phyloP scores from a whole-genome alignment of 2,888 invertebrate species.

The Drosophila neotestacea region DNA sequence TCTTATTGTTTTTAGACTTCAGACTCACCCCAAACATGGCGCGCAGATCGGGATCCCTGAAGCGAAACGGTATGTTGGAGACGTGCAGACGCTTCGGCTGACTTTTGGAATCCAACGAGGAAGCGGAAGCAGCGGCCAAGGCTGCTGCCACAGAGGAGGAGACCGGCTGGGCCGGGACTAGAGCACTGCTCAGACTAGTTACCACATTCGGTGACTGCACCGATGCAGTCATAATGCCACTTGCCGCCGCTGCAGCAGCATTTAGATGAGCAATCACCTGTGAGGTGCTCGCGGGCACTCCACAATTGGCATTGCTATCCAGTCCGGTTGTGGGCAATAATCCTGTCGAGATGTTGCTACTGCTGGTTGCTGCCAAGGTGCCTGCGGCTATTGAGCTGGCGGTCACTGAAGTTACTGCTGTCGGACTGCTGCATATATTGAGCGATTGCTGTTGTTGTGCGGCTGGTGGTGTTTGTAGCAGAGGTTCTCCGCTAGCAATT shows the following conservation, averaged over 20 bases:
- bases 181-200: slow-evolving; percentile 85
- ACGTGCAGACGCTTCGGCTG: slow-evolving; percentile 99
- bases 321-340: slow-evolving; percentile 72
- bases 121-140: slow-evolving; percentile 81
- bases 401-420: slow-evolving; percentile 73
- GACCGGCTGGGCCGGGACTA: slow-evolving; percentile 83
- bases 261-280: slow-evolving; percentile 84
- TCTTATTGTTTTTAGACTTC: background rate
- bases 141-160: slow-evolving; percentile 63
- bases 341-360: slow-evolving; percentile 68
- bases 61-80: slow-evolving; percentile 99
- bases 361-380: slow-evolving; percentile 79
- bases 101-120: slow-evolving; percentile 87
- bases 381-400: slow-evolving; percentile 78
- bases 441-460: slow-evolving; percentile 44
- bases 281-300: slow-evolving; percentile 78
- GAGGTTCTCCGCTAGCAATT: slow-evolving; percentile 70
- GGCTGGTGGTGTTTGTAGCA: slow-evolving; percentile 71
- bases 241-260: slow-evolving; percentile 78
- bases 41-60: slow-evolving; percentile 99
- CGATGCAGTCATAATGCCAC: slow-evolving; percentile 82
- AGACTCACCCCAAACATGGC: slow-evolving; percentile 98
- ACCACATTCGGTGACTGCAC: slow-evolving; percentile 85
- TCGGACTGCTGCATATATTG: slow-evolving; percentile 74
- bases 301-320: slow-evolving; percentile 68